Evolutionary conservation across 2,113 vertebrate genomes (phyloP), one percentile per base, ranked within the genome.

Genomic region (Eudorcas thomsonii): DNA sequence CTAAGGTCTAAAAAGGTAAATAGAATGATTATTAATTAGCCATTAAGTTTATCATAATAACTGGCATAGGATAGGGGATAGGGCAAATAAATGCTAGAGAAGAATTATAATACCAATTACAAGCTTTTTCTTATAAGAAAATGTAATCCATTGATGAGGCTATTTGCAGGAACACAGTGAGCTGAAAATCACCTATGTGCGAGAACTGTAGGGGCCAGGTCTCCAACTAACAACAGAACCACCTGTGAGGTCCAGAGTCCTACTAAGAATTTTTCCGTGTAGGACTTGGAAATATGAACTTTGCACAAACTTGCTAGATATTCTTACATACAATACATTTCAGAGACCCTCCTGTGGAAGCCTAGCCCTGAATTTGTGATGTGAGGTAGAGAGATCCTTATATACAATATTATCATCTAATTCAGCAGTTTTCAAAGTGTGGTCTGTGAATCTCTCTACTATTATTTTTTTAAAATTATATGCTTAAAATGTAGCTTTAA

Each of bases 1-100:
- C 60, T 83, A 96, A 81, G 52, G 74, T 90, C 71, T 91, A 81
- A 91, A 80, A 93, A 85, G 78, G 95, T 62, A 97, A 96, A 55
- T 43, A 60, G 67, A 89, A 87, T 81, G 26, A 78, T 91, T 88
- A 96, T 83, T 97, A 97, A 97, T 97, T 96, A 97, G 92, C 36
- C 55, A 92, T 88, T 81, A 97, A 95, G 92, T 98, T 97, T 91
- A 96, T 97, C 92, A 88, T 86, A 96, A 96, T 93, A 95, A 39
- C 55, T 93, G 25, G 36, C 39, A 83, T 84, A 74, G 14, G 67
- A 74, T 39, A 39, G 36, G 67, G 67, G 67, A 23, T 7, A 94
- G 50, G 64, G 30, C 48, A 94, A 96, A 97, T 62, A 94, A 95
- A 96, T 64, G 39, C 36, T 77, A 60, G 16, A 11, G 71, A 94